Evolutionary conservation across 2,888 invertebrate species (phyloP).

Genomic region (Cephus nigrinus): DNA sequence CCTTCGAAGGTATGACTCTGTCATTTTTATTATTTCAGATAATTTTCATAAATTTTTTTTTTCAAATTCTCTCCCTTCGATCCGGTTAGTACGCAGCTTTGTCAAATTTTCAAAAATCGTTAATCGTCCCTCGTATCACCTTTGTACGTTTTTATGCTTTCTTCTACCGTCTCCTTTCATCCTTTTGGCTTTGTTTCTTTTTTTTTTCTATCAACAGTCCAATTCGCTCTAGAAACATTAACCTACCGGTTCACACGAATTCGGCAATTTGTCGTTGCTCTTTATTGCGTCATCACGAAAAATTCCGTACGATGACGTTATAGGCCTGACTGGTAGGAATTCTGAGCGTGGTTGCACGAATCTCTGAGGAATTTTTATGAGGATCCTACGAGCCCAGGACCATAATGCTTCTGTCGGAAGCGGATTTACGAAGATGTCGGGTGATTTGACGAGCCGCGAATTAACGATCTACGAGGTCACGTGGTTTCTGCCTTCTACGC

Average conservation of each 20-base stretch:
- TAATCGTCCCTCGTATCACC: too few relatives aligned
- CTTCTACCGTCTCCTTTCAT: too few relatives aligned
- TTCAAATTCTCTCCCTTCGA: not conserved
- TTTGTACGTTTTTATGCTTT: too few relatives aligned
- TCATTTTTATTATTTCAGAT: not conserved
- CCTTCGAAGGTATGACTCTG: not conserved
- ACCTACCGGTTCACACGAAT: not conserved
- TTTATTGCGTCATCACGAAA: not conserved
- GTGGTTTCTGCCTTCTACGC: not conserved
- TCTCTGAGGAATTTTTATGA: not conserved
- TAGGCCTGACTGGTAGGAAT: not conserved
- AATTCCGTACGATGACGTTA: not conserved
- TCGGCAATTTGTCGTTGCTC: not conserved
- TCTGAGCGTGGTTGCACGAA: not conserved
- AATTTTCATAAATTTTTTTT: not conserved
- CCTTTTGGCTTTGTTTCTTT: not conserved
- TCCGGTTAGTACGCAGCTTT: too few relatives aligned
- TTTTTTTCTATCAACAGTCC: too few relatives aligned
- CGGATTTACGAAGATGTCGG: not conserved
- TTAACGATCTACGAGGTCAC: not conserved
- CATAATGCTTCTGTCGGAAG: not conserved
- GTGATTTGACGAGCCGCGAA: not conserved
- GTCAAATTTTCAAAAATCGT: too few relatives aligned
- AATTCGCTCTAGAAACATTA: fast-evolving
- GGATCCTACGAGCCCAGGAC: not conserved